Conservation (phyloP, 2,797 vertebrate genomes). For the Bovichtus diacanthus region DNA sequence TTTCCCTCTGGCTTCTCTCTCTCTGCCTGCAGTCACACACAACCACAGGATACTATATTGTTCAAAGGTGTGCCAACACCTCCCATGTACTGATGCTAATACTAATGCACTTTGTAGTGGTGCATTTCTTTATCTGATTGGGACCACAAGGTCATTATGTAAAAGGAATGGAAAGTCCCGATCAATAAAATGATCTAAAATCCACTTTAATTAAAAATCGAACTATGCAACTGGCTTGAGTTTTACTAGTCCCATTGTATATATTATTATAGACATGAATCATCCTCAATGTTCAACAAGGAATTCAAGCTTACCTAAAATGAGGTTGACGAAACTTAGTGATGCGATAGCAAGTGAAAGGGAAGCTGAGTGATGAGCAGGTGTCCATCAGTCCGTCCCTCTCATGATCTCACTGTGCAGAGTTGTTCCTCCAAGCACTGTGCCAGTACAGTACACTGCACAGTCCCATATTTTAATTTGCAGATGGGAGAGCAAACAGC, state of each 20-base stretch:
- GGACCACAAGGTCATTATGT: slow-evolving; percentile 26
- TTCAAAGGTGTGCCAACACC: slow-evolving; percentile 20
- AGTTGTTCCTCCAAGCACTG: neutral
- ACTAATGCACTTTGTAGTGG: neutral
- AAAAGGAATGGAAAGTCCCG: neutral
- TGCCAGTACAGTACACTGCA: neutral
- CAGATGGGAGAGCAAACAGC: slow-evolving; percentile 39
- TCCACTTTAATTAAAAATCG: slow-evolving; percentile 2
- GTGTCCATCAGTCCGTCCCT: slow-evolving; percentile 44
- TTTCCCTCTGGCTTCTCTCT: slow-evolving; percentile 11
- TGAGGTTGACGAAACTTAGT: slow-evolving; percentile 28
- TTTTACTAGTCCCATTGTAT: neutral
- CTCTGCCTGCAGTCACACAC: slow-evolving; percentile 31
- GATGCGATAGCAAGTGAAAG: slow-evolving; percentile 15
- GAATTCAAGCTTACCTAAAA: slow-evolving; percentile 66
- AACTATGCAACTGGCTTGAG: slow-evolving; percentile 7
- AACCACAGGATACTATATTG: neutral
- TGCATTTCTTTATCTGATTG: slow-evolving; percentile 9
- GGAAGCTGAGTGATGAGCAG: slow-evolving; percentile 35
- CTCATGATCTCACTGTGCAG: slow-evolving; percentile 2
- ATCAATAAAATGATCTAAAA: slow-evolving; percentile 29
- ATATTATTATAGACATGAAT: neutral
- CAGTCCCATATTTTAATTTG: slow-evolving; percentile 30
- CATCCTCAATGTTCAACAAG: slow-evolving; percentile 3
- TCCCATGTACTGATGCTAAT: too few species aligned